phyloP scores from a whole-genome alignment of 2,797 vertebrate genomes.

The Hemitrygon akajei region DNA sequence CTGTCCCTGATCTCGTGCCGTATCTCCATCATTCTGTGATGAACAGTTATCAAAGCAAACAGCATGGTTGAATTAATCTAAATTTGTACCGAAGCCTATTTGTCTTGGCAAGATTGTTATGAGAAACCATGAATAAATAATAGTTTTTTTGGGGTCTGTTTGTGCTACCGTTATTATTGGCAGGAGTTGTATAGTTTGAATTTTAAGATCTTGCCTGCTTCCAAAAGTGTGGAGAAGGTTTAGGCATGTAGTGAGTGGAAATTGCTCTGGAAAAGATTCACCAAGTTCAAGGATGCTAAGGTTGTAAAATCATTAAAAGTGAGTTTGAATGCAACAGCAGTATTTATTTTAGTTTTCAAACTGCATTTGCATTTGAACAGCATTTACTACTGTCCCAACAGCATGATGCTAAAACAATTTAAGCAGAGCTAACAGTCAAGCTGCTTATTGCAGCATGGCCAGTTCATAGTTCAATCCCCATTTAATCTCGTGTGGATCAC shows the following conservation, averaged over 20 bases:
- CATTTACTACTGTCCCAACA: background rate
- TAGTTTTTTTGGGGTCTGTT: background rate
- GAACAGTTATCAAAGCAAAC: background rate
- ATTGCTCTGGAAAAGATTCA: background rate
- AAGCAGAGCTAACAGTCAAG: background rate
- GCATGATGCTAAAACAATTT: background rate
- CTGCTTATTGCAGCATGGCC: no score
- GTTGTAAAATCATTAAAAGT: background rate
- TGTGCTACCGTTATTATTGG: background rate
- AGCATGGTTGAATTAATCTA: background rate
- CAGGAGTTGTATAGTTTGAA: background rate
- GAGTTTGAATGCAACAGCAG: background rate
- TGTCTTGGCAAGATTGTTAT: background rate
- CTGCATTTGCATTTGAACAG: background rate
- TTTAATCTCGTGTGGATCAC: background rate
- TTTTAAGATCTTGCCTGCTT: background rate
- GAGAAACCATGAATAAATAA: background rate
- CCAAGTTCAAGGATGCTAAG: background rate
- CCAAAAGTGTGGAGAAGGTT: background rate
- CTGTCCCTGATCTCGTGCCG: no score
- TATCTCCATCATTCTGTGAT: no score
- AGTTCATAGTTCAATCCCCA: background rate
- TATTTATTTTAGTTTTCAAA: background rate
- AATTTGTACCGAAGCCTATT: background rate
- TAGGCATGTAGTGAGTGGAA: background rate